These are phyloP conservation scores for Machaerirhynchus nigripectus DNA, from an alignment of 2,113 vertebrate species.

Conservation along the genomic window DNA sequence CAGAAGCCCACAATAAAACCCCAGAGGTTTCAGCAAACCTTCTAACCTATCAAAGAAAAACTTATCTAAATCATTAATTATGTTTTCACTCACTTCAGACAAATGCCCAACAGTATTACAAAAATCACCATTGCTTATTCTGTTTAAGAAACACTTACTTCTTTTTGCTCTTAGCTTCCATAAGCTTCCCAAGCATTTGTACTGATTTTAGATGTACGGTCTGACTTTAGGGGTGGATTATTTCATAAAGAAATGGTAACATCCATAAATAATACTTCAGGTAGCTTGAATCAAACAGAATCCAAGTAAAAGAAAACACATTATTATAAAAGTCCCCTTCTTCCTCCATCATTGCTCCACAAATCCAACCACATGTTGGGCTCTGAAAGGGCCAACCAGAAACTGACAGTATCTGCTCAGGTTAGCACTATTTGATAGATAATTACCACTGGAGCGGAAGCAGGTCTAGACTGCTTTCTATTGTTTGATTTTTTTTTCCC, in stretches of 20 bases:
- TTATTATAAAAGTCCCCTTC: not conserved
- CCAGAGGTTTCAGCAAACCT: not conserved
- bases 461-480: not conserved
- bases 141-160: not conserved
- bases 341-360: rapidly evolving
- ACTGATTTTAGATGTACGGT: not conserved
- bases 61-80: not conserved
- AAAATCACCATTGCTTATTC: not conserved
- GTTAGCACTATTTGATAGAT: not conserved
- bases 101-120: not conserved
- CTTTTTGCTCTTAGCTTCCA: not conserved
- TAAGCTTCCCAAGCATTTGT: not conserved
- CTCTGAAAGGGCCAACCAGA: not conserved
- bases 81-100: not conserved
- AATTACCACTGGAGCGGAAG: not conserved
- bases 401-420: not conserved
- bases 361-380: not conserved
- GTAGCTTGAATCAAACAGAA: not conserved
- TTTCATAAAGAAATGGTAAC: not conserved
- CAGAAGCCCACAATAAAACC: not conserved
- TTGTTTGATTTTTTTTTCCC: not conserved
- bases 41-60: not conserved
- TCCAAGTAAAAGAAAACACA: not conserved
- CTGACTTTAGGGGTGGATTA: not conserved
- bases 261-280: not conserved